A percentile compares a stretch with the other conserved stretches of the same genome.
Conservation (phyloP, 2,113 vertebrate genomes). For the Electrona antarctica region DNA sequence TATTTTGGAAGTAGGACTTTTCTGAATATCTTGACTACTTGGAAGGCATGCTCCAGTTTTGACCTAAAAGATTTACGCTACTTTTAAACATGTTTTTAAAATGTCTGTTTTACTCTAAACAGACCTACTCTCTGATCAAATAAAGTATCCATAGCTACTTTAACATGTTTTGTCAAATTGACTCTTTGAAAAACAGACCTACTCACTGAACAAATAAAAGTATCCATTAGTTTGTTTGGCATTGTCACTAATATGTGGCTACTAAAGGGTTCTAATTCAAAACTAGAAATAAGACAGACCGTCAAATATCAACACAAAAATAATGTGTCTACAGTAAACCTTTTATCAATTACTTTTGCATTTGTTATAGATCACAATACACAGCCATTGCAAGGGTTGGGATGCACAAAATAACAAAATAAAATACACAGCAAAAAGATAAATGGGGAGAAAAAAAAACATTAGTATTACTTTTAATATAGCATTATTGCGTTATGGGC, state of each 20-base stretch:
- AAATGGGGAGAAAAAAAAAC: conserved; percentile 13
- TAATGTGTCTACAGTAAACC: conserved; percentile 30
- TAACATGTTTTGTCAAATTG: conserved; percentile 27
- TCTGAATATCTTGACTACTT: conserved; percentile 28
- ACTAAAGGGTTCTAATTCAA: conserved; percentile 21
- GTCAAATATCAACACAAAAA: conserved; percentile 58
- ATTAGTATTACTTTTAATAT: conserved; percentile 52
- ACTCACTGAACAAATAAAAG: conserved; percentile 46
- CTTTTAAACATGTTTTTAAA: background rate
- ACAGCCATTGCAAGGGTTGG: conserved; percentile 56
- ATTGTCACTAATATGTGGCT: conserved; percentile 25
- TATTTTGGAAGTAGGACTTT: conserved; percentile 44
- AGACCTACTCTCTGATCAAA: background rate
- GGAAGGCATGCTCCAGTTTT: conserved; percentile 34
- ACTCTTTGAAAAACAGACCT: conserved; percentile 25
- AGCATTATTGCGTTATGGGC: conserved; percentile 41
- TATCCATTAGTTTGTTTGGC: conserved; percentile 36
- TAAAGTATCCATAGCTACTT: conserved; percentile 35
- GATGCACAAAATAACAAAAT: conserved; percentile 62
- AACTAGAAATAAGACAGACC: conserved; percentile 49
- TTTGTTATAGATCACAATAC: conserved; percentile 47
- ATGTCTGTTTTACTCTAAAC: background rate
- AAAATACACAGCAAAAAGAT: conserved; percentile 45
- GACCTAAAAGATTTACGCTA: conserved; percentile 15
- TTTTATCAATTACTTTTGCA: conserved; percentile 56